Base-by-base conservation (phyloP, 1,140 invertebrate species). In the Bombus confusus region DNA sequence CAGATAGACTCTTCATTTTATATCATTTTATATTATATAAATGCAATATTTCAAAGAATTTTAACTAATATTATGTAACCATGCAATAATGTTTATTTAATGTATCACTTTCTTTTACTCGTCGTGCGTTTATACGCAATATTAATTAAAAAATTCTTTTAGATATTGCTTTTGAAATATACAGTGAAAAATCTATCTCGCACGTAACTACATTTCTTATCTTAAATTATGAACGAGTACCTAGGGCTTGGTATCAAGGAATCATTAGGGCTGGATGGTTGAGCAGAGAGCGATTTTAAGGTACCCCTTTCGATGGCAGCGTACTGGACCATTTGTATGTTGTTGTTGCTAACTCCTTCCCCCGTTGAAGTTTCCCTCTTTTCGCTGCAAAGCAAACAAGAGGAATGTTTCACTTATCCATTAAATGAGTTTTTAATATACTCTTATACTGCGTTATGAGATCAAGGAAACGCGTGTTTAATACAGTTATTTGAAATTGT, bases 311-410 rank as follows among this genome's bases (percentile, higher is more conserved):
- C 92, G 22, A 91, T 91, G 10, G 93, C 90, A 28, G 94, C 94
- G 79, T 95, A 95, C 62, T 95, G 94, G 10, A 95, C 94, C 95
- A 95, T 95, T 91, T 95, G 95, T 87, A 95, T 95, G 18, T 94
- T 94, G 86, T 94, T 94, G 78, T 93, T 94, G 52, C 91, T 90
- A 18, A 93, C 79, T 71, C 91, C 92, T 91, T 95, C 94, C 18
- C 93, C 90, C 1, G 93, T 88, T 57, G 93, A 88, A 41, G 88
- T 80, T 86, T 94, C 93, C 85, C 92, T 92, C 77, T 95, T 95
- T 85, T 93, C 88, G 31, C 94, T 95, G 88, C 77, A 90, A 92
- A 86, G 64, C 79, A 76, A 69, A 57, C 4, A 69, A 84, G 1
- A 52, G 2, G 9, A 52, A 80, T n/a, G 9, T 22, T 76, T 12